These are phyloP conservation scores for Chaetops frenatus DNA, from an alignment of 2,113 vertebrate genomes.

Conservation along the genomic window DNA sequence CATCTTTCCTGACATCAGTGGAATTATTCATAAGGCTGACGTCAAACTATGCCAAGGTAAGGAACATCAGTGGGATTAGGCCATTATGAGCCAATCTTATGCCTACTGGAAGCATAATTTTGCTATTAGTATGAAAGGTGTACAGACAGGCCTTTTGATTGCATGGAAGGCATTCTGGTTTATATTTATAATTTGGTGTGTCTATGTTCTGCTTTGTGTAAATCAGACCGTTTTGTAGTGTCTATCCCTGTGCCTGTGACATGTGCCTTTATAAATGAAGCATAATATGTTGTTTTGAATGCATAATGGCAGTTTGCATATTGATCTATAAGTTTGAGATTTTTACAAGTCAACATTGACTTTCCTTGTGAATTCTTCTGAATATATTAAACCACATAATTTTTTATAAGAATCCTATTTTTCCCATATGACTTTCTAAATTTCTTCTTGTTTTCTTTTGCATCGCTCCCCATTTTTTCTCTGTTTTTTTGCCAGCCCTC, in stretches of 20 bases:
- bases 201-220: not conserved
- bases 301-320: not conserved
- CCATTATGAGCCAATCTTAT: constrained; percentile 14
- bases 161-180: not conserved
- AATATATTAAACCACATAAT: not conserved
- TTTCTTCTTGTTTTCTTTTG: not conserved
- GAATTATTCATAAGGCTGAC: constrained; percentile 41
- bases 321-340: not conserved
- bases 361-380: not conserved
- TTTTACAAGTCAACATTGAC: not conserved
- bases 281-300: not conserved
- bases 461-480: not conserved
- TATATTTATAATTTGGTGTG: not conserved
- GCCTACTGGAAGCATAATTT: constrained; percentile 9
- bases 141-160: not conserved
- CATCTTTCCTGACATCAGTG: not conserved
- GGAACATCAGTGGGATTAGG: not conserved
- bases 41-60: not conserved
- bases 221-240: constrained; percentile 5
- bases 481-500: not conserved
- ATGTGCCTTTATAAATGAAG: constrained; percentile 29
- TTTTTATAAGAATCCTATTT: not conserved
- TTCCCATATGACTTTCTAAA: not conserved
- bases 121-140: not conserved
- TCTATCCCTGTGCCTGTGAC: not conserved